Evolutionary conservation across 30 jellyfish, hydroid and myxozoan genomes (phyloP).

Genomic region (Aurelia aurita): DNA sequence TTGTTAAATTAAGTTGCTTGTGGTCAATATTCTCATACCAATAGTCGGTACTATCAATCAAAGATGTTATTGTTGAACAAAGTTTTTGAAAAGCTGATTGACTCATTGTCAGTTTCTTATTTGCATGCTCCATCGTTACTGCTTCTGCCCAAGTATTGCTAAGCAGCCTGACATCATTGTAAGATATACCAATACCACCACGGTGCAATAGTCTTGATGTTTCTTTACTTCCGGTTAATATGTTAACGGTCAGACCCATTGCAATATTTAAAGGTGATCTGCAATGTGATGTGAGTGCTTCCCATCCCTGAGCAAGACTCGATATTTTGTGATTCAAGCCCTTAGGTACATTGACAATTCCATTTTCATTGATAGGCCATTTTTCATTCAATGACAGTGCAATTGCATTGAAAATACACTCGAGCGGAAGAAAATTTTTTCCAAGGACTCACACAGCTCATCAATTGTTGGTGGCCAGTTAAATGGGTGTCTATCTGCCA

Average conservation of each 20-base stretch:
- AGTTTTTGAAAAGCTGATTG: no score
- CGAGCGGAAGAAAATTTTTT: conserved; percentile 10
- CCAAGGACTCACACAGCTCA: conserved; percentile 39
- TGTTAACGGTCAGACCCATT: conserved; percentile 30
- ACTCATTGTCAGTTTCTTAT: no score
- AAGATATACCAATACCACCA: conserved; percentile 16
- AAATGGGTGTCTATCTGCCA: conserved; percentile 31
- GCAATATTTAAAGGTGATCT: conserved; percentile 31
- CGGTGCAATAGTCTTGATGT: conserved; percentile 13
- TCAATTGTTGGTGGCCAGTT: conserved; percentile 35
- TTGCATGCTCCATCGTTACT: conserved; percentile 22
- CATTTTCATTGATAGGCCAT: conserved; percentile 32
- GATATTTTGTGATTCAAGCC: conserved; percentile 17
- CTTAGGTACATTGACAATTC: conserved; percentile 20
- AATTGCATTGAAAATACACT: conserved; percentile 30
- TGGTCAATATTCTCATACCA: no score
- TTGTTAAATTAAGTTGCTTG: no score
- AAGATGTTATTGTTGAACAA: no score
- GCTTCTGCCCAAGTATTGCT: conserved; percentile 21
- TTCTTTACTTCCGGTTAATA: conserved; percentile 21
- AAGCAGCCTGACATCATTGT: conserved; percentile 8
- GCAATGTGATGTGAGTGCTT: conserved; percentile 50
- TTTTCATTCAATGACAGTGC: conserved; percentile 29
- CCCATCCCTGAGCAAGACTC: conserved; percentile 22
- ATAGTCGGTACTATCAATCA: no score